Base-by-base conservation (phyloP, 2,797 vertebrate species). In the Carcharodon carcharias region DNA sequence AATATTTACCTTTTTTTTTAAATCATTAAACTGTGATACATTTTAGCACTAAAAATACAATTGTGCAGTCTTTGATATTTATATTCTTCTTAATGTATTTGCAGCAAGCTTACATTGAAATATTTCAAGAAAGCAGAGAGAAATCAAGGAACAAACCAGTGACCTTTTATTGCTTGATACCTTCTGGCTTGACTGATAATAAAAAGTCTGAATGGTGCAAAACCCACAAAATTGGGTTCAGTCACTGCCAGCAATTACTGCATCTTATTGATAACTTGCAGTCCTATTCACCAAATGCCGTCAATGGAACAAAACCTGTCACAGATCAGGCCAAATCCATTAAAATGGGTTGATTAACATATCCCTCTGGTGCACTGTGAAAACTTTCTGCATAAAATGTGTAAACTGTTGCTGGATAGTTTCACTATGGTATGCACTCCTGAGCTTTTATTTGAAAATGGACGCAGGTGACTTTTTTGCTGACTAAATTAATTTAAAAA, bases 261-360 rank as follows among this genome's bases (percentile, higher is more conserved):
- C 97, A 97, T 97, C 97, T 98, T 98, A 98, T 98, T 98, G 98
- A 98, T 98, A 98, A 98, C 98, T 98, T 97, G 97, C 97, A 97
- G 97, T 97, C 97, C 97, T 97, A 98, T 97, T 97, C 97, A 97
- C 96, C 97, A 98, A 98, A 98, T 97, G 97, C 97, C 97, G 97
- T 97, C 97, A 97, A 97, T 97, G 97, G 97, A 98, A 98, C 98
- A 98, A 98, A 98, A 97, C 97, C 97, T 97, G 97, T 98, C 98
- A 97, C 97, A 98, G 97, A 98, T 98, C 97, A 98, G 97, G 98
- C 97, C 97, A 97, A 97, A 98, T 98, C 97, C 97, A 98, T 98
- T 98, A 98, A 98, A 98, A 98, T 97, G 97, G 97, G 98, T 97
- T 98, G 97, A 98, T 98, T 98, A 98, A 98, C 97, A 97, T 97